phyloP scores from a whole-genome alignment of 2,888 invertebrate genomes.

The Blomia tropicalis region DNA sequence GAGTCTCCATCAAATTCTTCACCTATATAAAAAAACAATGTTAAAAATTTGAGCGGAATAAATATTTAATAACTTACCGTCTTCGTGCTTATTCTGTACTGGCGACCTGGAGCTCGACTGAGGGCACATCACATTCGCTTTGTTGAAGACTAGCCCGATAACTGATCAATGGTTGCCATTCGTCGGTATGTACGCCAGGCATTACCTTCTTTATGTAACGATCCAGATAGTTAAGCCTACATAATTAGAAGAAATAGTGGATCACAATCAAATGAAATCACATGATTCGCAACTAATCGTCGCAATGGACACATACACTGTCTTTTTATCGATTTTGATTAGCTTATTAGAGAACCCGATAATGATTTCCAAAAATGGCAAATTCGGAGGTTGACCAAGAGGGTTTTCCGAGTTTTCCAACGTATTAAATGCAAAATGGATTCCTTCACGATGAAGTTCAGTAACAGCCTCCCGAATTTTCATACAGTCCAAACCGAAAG shows the following conservation, averaged over 20 bases:
- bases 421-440: conserved; percentile 63
- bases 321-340: conserved; percentile 84
- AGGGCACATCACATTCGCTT: conserved; percentile 55
- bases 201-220: conserved; percentile 55
- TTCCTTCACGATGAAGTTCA: conserved; percentile 82
- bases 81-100: conserved; percentile 30
- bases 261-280: conserved; percentile 14
- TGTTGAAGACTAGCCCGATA: conserved; percentile 72
- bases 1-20: conserved; percentile 23
- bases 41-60: background rate
- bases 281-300: conserved; percentile 26
- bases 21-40: conserved; percentile 14
- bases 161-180: conserved; percentile 76
- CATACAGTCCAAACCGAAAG: conserved; percentile 87
- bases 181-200: conserved; percentile 68
- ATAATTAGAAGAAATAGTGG: conserved; percentile 13
- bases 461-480: conserved; percentile 93
- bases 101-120: conserved; percentile 30
- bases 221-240: conserved; percentile 64
- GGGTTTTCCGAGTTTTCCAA: conserved; percentile 48
- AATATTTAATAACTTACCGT: conserved; percentile 20
- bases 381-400: conserved; percentile 62
- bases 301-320: conserved; percentile 48
- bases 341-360: conserved; percentile 91
- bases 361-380: conserved; percentile 83